Conservation (phyloP, 2,797 vertebrate species). For the Ispidina picta region DNA sequence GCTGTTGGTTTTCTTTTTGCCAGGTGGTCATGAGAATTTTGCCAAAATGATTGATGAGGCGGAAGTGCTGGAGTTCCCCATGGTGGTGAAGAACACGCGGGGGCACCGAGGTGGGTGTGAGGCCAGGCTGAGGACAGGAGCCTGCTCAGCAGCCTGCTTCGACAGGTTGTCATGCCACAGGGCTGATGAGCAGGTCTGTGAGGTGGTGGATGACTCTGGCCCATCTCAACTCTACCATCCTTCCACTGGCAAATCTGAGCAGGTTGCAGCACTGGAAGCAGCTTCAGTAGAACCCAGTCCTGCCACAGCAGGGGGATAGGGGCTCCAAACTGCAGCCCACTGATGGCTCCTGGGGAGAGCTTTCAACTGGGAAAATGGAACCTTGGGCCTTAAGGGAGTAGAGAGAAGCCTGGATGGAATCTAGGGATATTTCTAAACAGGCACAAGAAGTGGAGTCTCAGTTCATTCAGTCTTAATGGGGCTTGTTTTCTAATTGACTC, state of each 20-base stretch:
- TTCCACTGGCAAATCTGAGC: background rate
- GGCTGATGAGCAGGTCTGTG: background rate
- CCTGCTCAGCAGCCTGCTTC: background rate
- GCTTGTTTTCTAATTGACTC: background rate
- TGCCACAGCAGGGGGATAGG: background rate
- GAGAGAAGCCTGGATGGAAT: background rate
- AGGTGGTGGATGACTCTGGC: background rate
- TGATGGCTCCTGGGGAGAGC: background rate
- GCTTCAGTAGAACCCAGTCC: background rate
- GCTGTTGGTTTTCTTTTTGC: constrained; percentile 59
- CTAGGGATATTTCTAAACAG: background rate
- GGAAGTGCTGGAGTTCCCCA: constrained; percentile 84
- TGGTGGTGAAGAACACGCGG: constrained; percentile 86
- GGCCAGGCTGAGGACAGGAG: constrained; percentile 4
- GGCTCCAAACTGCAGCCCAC: background rate
- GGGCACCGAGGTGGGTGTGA: constrained; percentile 82
- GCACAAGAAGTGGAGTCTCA: background rate
- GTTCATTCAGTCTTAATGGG: background rate
- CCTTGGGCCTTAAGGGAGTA: background rate
- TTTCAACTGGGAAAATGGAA: background rate
- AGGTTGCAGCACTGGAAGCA: background rate
- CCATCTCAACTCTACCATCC: background rate
- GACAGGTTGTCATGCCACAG: background rate
- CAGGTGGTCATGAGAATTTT: constrained; percentile 87
- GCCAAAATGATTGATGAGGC: constrained; percentile 88